These are phyloP conservation scores for Trochalopteron elliotii DNA, from an alignment of 2,113 vertebrate genomes.

Conservation along the genomic window DNA sequence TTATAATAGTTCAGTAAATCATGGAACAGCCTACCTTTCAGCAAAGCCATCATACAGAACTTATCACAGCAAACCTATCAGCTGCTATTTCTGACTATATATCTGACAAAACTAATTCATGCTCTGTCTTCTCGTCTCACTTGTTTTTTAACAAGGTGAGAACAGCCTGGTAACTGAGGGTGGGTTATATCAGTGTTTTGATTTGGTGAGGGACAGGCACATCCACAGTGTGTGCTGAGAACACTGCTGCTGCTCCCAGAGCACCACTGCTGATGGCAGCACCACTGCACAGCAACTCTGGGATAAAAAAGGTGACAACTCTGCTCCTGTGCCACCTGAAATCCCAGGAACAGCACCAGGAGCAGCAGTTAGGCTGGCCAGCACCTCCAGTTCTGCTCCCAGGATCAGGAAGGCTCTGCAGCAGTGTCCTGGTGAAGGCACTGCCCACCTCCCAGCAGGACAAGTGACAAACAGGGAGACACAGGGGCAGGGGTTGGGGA, in stretches of 20 bases:
- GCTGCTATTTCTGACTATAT: background rate
- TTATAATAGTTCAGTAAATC: conserved; percentile 34
- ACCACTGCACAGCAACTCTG: background rate
- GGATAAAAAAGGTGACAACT: background rate
- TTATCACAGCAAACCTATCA: background rate
- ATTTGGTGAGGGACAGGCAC: background rate
- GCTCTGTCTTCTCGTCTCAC: background rate
- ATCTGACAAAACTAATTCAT: conserved; percentile 1
- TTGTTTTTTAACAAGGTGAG: background rate
- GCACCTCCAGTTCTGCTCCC: background rate
- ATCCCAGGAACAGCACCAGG: fast-evolving
- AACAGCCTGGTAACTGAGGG: background rate
- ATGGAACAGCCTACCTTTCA: conserved; percentile 18
- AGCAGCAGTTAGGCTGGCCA: background rate
- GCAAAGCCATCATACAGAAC: conserved; percentile 27
- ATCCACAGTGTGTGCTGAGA: fast-evolving
- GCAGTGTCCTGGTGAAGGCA: background rate
- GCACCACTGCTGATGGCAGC: background rate
- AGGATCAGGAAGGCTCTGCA: background rate
- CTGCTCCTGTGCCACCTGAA: background rate
- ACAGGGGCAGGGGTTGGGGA: background rate
- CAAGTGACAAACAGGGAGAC: background rate
- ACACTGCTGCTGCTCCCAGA: fast-evolving
- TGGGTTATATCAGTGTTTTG: background rate
- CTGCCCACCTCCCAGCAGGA: background rate